phyloP scores from a whole-genome alignment of 1,140 invertebrate species.

The Drosophila sucinea region DNA sequence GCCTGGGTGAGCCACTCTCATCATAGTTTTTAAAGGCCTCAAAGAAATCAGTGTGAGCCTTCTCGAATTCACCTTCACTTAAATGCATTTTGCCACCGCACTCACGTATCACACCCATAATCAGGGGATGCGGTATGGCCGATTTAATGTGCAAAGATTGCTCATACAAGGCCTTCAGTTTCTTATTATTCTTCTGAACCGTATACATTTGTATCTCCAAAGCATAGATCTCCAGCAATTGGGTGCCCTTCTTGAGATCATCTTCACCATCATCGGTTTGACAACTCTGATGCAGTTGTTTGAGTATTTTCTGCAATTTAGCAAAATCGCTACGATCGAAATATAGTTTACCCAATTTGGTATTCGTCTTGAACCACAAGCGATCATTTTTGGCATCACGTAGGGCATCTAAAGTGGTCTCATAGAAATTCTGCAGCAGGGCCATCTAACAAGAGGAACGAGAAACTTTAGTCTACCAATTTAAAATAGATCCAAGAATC shows the following conservation, averaged over 20 bases:
- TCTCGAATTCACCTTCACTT: conserved; percentile 98
- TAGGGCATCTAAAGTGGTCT: conserved; percentile 98
- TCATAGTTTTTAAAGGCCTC: conserved; percentile 99
- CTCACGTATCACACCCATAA: conserved; percentile 99
- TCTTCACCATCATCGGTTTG: conserved; percentile 99
- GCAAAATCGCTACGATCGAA: conserved; percentile 98
- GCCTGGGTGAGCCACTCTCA: conserved; percentile 98
- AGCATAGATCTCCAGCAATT: conserved; percentile 99
- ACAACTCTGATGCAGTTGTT: conserved; percentile 98
- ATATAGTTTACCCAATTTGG: conserved; percentile 99
- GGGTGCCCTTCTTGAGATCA: conserved; percentile 99
- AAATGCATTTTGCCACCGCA: conserved; percentile 99
- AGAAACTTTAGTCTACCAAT: too few relatives aligned
- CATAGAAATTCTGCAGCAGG: conserved; percentile 99
- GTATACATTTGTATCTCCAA: conserved; percentile 99
- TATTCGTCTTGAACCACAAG: conserved; percentile 99
- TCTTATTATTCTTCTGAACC: conserved; percentile 99
- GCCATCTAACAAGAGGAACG: conserved; percentile 91
- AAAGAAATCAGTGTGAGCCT: conserved; percentile 99
- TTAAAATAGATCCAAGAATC: too few relatives aligned
- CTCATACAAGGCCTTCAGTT: conserved; percentile 98
- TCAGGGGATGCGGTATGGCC: conserved; percentile 99
- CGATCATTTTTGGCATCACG: conserved; percentile 99
- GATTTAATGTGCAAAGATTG: conserved; percentile 99
- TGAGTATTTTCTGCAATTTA: conserved; percentile 97